Evolutionary conservation across 2,113 vertebrate species (phyloP).

Genomic region (Thryonomys swinderianus): DNA sequence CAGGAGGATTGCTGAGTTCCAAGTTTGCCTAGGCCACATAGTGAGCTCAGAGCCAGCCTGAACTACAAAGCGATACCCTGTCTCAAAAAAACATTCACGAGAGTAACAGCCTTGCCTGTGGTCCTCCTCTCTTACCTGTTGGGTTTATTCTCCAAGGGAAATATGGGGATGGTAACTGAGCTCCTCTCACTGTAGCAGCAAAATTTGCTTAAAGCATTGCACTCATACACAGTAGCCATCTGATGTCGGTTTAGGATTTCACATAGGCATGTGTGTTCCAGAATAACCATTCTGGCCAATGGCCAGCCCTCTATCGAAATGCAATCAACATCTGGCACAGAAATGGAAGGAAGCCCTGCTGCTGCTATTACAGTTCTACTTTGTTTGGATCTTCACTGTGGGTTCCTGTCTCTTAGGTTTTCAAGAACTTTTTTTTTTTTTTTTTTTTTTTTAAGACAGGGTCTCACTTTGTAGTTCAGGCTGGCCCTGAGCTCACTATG

Average conservation of each 20-base stretch:
- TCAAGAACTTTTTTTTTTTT: conserved; percentile 30
- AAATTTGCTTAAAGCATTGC: conserved; percentile 69
- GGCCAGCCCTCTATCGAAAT: conserved; percentile 58
- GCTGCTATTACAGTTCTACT: conserved; percentile 14
- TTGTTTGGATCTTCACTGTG: conserved; percentile 50
- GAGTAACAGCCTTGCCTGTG: not conserved
- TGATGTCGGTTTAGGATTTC: conserved; percentile 75
- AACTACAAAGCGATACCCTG: no score
- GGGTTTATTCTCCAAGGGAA: not conserved
- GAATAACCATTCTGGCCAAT: conserved; percentile 67
- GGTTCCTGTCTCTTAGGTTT: conserved; percentile 36
- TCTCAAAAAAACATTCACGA: conserved; percentile 16
- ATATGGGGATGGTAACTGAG: conserved; percentile 17
- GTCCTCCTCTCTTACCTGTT: rapidly evolving
- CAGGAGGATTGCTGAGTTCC: conserved; percentile 25
- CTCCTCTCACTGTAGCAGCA: conserved; percentile 65
- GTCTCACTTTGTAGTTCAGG: no score
- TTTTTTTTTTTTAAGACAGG: no score
- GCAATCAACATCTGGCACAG: conserved; percentile 55
- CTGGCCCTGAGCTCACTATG: no score
- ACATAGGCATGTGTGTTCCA: conserved; percentile 38
- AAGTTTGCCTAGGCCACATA: conserved; percentile 75
- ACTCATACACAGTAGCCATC: conserved; percentile 62
- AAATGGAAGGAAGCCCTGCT: conserved; percentile 28
- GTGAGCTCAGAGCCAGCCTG: no score